phyloP scores from a whole-genome alignment of 1,140 invertebrate species.

The Diabrotica undecimpunctata region DNA sequence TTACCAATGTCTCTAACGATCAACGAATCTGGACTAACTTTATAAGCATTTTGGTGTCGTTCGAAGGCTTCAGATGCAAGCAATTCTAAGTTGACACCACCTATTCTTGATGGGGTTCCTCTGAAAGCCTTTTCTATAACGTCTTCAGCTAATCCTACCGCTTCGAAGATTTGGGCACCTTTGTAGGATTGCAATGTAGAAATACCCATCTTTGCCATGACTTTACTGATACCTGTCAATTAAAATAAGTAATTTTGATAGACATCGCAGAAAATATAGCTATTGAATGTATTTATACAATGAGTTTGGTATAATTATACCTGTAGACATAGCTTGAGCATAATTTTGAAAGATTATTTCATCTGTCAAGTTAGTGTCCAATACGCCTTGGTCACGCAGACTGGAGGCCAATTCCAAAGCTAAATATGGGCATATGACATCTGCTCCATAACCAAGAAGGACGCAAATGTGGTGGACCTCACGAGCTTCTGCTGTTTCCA shows the following conservation, averaged over 20 bases:
- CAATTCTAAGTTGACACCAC: constrained; percentile 87
- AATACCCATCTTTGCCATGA: constrained; percentile 99
- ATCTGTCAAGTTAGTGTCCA: constrained; percentile 74
- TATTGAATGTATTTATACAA: too few species aligned
- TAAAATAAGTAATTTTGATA: constrained; percentile 28
- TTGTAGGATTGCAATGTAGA: constrained; percentile 99
- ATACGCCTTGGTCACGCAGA: constrained; percentile 75
- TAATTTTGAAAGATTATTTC: constrained; percentile 78
- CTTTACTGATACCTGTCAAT: constrained; percentile 40
- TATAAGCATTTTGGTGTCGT: constrained; percentile 78
- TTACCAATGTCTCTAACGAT: constrained; percentile 91
- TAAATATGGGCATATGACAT: constrained; percentile 95
- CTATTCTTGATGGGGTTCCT: constrained; percentile 88
- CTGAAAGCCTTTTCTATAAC: constrained; percentile 95
- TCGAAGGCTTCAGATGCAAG: constrained; percentile 85
- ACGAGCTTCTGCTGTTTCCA: constrained; percentile 91
- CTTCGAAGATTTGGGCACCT: constrained; percentile 99
- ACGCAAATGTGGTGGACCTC: constrained; percentile 98
- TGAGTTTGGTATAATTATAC: background rate
- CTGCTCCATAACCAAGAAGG: constrained; percentile 93
- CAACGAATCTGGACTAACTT: constrained; percentile 66
- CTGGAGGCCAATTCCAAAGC: constrained; percentile 88
- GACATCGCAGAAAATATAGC: constrained; percentile 44
- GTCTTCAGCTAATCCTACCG: constrained; percentile 88
- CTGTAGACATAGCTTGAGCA: constrained; percentile 52